A percentile compares a stretch with the other conserved stretches of the same genome.
Evolutionary conservation across 2,888 invertebrate genomes (phyloP).

Genomic region (Cinara cedri): DNA sequence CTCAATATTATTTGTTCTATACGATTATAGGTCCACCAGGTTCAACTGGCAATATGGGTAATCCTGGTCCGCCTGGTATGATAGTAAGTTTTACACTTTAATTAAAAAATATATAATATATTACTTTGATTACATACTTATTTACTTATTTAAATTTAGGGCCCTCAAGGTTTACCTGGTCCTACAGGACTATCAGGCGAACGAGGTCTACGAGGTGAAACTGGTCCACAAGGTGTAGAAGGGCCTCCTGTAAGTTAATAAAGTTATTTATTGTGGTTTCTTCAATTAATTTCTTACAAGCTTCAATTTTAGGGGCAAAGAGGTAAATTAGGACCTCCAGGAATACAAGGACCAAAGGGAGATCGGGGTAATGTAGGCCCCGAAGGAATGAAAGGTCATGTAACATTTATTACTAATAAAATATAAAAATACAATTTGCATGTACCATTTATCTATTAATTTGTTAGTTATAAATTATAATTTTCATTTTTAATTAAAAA

Average conservation of each 20-base stretch:
- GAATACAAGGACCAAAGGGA: constrained; percentile 75
- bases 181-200: constrained; percentile 72
- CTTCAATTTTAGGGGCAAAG: constrained; percentile 67
- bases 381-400: constrained; percentile 64
- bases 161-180: constrained; percentile 63
- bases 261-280: constrained; percentile 7
- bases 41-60: constrained; percentile 66
- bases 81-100: constrained; percentile 62
- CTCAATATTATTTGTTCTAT: neutral
- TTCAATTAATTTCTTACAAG: neutral
- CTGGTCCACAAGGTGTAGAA: constrained; percentile 66
- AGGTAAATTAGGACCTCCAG: constrained; percentile 79
- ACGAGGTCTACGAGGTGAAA: constrained; percentile 62
- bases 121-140: neutral
- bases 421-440: neutral
- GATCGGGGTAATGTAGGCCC: constrained; percentile 70
- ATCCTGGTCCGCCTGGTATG: constrained; percentile 64
- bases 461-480: neutral
- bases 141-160: neutral
- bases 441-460: neutral
- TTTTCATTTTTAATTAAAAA: too few relatives aligned
- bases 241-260: constrained; percentile 69
- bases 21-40: constrained; percentile 69
- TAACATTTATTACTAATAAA: neutral
- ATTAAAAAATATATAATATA: neutral